A percentile compares a stretch with the other conserved stretches of the same genome.
Evolutionary conservation across 1,140 invertebrate genomes (phyloP).

Genomic region (Euwallacea fornicatus): DNA sequence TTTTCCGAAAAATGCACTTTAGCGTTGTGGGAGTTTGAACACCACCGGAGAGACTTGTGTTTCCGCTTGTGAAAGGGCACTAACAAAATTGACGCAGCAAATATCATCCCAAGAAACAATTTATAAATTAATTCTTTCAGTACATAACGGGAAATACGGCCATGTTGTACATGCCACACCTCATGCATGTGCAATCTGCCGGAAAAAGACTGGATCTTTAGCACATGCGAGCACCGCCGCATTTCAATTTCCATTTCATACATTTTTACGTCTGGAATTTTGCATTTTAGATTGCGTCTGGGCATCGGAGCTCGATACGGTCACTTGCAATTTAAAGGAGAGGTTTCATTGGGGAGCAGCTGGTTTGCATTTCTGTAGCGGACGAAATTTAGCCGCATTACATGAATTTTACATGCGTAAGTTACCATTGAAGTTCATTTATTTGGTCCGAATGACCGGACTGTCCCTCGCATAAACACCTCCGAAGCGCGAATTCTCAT

Average conservation of each 20-base stretch:
- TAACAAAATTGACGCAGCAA: too few relatives aligned
- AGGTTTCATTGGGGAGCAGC: background rate
- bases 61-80: too few relatives aligned
- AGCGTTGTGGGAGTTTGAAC: background rate
- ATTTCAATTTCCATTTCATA: constrained; percentile 20
- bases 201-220: constrained; percentile 17
- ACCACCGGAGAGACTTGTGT: too few relatives aligned
- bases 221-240: constrained; percentile 4
- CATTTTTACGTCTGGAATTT: constrained; percentile 8
- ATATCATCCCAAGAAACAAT: too few relatives aligned
- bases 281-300: constrained; percentile 13
- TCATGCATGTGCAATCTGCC: constrained; percentile 7
- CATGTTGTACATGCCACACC: background rate
- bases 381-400: too few relatives aligned
- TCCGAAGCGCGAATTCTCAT: too few relatives aligned
- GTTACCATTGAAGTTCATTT: too few relatives aligned
- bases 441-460: too few relatives aligned
- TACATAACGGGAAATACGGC: background rate
- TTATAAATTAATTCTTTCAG: too few relatives aligned
- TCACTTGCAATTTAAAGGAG: constrained; percentile 6
- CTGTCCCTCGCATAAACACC: too few relatives aligned
- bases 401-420: too few relatives aligned
- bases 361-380: background rate
- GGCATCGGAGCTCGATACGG: constrained; percentile 1
- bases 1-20: background rate